Conservation (phyloP, 2,888 invertebrate genomes). For the Halictus quadricinctus region DNA sequence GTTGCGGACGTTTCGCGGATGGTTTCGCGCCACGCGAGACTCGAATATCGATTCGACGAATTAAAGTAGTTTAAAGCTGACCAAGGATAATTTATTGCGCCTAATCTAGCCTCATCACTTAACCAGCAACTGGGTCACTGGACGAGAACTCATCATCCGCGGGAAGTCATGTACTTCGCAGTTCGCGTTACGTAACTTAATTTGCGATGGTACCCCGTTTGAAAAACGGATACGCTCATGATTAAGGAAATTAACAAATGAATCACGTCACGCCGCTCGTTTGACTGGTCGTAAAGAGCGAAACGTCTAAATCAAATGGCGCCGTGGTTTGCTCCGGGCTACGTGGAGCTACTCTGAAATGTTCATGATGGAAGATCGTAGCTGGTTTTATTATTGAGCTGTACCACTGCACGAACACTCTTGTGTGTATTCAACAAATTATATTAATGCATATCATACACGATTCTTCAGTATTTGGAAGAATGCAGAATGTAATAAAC, state of each 20-base stretch:
- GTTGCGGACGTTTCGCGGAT: background rate
- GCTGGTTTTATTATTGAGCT: background rate
- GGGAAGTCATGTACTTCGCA: conserved; percentile 59
- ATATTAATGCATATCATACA: no score
- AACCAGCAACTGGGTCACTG: conserved; percentile 67
- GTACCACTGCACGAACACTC: background rate
- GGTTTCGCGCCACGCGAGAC: background rate
- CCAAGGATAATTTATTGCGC: conserved; percentile 60
- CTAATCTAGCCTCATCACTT: conserved; percentile 62
- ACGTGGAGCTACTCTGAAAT: background rate
- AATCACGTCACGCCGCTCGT: conserved; percentile 1
- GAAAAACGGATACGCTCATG: conserved; percentile 52
- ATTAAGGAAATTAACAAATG: conserved; percentile 55
- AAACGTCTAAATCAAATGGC: conserved; percentile 14
- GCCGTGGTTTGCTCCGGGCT: background rate
- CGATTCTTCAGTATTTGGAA: no score
- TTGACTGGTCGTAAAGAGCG: background rate
- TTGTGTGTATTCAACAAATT: background rate
- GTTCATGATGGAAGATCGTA: conserved; percentile 12
- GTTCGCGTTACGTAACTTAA: conserved; percentile 65
- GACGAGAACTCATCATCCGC: conserved; percentile 64
- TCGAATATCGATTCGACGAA: conserved; percentile 39
- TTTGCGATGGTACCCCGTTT: conserved; percentile 44
- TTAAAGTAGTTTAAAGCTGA: conserved; percentile 49
- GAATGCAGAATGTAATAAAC: no score